Conservation (phyloP, 2,113 vertebrate species). For the Platichthys stellatus region DNA sequence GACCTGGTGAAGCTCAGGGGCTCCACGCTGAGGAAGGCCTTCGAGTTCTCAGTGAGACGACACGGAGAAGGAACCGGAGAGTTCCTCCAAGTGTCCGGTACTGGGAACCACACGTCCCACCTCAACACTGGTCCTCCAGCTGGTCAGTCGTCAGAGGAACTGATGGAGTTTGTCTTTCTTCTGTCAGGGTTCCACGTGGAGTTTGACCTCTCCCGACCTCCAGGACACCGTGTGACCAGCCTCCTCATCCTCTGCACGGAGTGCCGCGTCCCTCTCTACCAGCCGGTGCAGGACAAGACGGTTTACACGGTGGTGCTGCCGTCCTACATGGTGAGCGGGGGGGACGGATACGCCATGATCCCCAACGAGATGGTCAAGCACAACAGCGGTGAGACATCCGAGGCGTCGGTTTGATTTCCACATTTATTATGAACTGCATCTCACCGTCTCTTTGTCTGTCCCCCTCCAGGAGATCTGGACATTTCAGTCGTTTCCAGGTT, state of each 20-base stretch:
- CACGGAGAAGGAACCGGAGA: slow-evolving; percentile 87
- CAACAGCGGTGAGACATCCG: slow-evolving; percentile 84
- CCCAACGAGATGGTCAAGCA: slow-evolving; percentile 84
- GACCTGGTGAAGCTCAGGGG: slow-evolving; percentile 89
- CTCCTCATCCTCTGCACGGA: slow-evolving; percentile 86
- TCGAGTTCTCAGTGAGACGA: slow-evolving; percentile 89
- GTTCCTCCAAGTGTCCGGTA: slow-evolving; percentile 95
- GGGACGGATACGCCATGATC: slow-evolving; percentile 89
- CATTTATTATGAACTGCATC: neutral
- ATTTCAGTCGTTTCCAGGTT: slow-evolving; percentile 84
- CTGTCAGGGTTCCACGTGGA: slow-evolving; percentile 86
- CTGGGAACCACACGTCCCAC: neutral
- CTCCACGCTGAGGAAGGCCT: slow-evolving; percentile 86
- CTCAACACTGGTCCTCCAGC: neutral
- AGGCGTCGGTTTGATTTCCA: neutral
- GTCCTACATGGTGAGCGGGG: slow-evolving; percentile 85
- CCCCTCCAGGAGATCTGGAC: slow-evolving; percentile 87
- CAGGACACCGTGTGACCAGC: slow-evolving; percentile 80
- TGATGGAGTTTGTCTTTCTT: neutral
- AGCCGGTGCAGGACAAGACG: slow-evolving; percentile 77
- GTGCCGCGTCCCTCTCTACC: slow-evolving; percentile 87
- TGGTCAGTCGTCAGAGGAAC: neutral
- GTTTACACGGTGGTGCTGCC: slow-evolving; percentile 87
- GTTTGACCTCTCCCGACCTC: slow-evolving; percentile 81
- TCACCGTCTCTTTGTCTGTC: neutral